Conservation (phyloP, 23 tunicate genomes). For the Diplosoma virens region DNA sequence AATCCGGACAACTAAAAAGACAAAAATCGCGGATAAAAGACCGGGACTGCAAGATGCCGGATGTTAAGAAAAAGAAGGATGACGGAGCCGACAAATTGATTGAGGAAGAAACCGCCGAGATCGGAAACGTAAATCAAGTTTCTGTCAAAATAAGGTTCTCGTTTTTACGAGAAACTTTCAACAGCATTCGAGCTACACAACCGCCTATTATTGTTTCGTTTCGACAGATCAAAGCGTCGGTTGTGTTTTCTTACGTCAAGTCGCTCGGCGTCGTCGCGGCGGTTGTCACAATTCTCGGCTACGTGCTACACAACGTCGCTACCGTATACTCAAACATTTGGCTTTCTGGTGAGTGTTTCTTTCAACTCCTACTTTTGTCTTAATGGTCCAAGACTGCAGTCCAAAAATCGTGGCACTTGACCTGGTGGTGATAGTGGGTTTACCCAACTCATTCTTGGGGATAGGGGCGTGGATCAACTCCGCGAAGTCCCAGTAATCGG, state of each 20-base stretch:
- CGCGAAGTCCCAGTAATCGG: too few species aligned
- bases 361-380: too few species aligned
- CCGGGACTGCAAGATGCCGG: slow-evolving; percentile 18
- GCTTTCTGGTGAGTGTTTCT: slow-evolving; percentile 60
- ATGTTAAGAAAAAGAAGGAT: slow-evolving; percentile 24
- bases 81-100: slow-evolving; percentile 27
- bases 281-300: slow-evolving; percentile 33
- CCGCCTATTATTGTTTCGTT: neutral
- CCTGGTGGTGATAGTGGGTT: too few species aligned
- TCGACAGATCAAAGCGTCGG: slow-evolving; percentile 55
- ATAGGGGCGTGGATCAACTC: too few species aligned
- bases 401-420: too few species aligned
- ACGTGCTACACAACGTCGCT: slow-evolving; percentile 55
- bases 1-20: slow-evolving; percentile 7
- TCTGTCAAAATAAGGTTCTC: neutral
- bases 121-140: slow-evolving; percentile 64
- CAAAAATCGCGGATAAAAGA: slow-evolving; percentile 56
- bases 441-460: too few species aligned
- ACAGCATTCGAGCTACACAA: neutral
- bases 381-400: too few species aligned
- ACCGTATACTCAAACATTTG: slow-evolving; percentile 74
- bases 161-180: neutral
- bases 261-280: slow-evolving; percentile 56
- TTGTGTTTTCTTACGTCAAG: slow-evolving; percentile 35
- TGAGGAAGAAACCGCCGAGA: slow-evolving; percentile 50